phyloP scores from a whole-genome alignment of 2,888 invertebrate genomes.

The Macrosoma leucophasiata region DNA sequence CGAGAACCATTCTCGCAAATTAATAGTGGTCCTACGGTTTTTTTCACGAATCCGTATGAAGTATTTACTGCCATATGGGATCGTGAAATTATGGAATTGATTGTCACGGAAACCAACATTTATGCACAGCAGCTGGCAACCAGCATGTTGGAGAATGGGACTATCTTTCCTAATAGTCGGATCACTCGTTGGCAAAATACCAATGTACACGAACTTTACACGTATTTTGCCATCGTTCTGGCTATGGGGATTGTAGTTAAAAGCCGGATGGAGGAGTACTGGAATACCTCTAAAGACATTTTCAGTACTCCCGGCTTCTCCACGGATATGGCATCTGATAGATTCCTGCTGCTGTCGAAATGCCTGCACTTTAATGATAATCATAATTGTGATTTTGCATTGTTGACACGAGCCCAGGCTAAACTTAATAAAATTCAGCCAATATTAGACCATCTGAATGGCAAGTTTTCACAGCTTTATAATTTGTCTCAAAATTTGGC shows the following conservation, averaged over 20 bases:
- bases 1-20: not conserved
- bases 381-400: not conserved
- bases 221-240: constrained; percentile 13
- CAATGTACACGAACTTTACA: constrained; percentile 2
- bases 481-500: constrained; percentile 20
- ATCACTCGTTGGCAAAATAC: not conserved
- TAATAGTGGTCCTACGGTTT: not conserved
- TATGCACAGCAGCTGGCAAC: no score
- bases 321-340: not conserved
- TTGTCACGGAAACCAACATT: not conserved
- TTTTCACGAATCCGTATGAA: not conserved
- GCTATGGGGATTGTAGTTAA: constrained; percentile 10
- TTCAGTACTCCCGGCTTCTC: not conserved
- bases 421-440: constrained; percentile 26
- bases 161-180: not conserved
- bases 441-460: constrained; percentile 16
- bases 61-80: not conserved
- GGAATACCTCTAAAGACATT: not conserved
- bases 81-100: not conserved
- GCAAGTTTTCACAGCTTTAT: constrained; percentile 11
- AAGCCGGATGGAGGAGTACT: constrained; percentile 7
- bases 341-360: not conserved
- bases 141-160: no score
- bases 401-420: constrained; percentile 11
- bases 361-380: not conserved